Percentiles rank a stretch among this genome's conserved stretches.
phyloP scores from a whole-genome alignment of 2,888 invertebrate species.

The Hanleya hanleyi region DNA sequence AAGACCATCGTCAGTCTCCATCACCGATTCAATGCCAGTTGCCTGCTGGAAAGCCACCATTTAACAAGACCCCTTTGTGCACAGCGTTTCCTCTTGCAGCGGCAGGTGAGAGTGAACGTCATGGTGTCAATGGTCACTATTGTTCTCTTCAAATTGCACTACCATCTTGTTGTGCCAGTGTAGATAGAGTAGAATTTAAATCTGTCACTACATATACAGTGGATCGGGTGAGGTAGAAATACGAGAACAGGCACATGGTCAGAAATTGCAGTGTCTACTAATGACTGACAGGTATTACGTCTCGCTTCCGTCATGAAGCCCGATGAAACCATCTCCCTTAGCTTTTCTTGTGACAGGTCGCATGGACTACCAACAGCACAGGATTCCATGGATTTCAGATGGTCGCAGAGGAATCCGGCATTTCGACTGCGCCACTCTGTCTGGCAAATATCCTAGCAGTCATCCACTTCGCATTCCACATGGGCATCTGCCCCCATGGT shows the following conservation, averaged over 20 bases:
- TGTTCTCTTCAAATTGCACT: neutral
- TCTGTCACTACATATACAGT: neutral
- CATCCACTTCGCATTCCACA: neutral
- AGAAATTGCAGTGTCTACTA: no score
- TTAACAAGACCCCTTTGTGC: neutral
- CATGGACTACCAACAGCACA: no score
- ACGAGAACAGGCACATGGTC: no score
- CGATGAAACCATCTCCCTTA: no score
- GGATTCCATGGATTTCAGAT: no score
- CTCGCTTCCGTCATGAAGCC: no score
- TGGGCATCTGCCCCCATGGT: neutral
- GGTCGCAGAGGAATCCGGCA: no score
- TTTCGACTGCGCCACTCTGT: neutral
- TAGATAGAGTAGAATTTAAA: neutral
- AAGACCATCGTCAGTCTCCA: neutral
- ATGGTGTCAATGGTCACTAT: neutral
- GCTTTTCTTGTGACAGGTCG: no score
- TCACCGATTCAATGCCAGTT: neutral
- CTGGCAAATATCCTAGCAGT: neutral
- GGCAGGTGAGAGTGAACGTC: neutral
- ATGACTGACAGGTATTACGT: no score
- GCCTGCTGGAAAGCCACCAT: neutral
- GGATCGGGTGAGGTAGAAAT: no score
- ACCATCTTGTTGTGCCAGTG: neutral
- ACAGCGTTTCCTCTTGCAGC: neutral